Base-by-base conservation (phyloP, 1,140 invertebrate genomes). In the Prorops nasuta region DNA sequence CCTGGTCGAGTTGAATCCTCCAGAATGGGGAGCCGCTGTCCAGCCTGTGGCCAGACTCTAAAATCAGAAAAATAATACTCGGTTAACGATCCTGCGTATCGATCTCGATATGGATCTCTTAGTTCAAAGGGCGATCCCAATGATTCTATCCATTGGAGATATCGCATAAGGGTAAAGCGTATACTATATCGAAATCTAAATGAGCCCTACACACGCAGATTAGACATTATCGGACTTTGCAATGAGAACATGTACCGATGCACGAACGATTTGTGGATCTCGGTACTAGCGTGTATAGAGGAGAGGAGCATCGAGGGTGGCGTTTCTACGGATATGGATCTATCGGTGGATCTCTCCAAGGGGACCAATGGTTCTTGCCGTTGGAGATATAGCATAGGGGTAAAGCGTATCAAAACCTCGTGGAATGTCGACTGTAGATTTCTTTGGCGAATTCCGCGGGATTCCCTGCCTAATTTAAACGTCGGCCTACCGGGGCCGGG, bases 1-100 rank as follows among this genome's bases (percentile, higher is more conserved):
- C 91, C 78, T 89, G 85, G 81, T 94, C 91, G 72, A 94, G 83
- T 74, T 90, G 89, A 65, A 94, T 87, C 78, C 88, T 87, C 90
- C 90, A 94, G 81, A 90, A 92, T 60, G 84, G 84, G 78, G 85
- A 87, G 72, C 84, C 85, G 76, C 84, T 85, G 77, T 86, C 86
- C 80, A 85, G 86, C 72, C 78, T 79, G 81, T 88, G 86, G 80
- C 85, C 85, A 79, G 86, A 89, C 81, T 90, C 88, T 90, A 80
- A 0, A 84, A 83, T 42, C 41, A 59, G 49, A 58, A 52, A 59
- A 44, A 51, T 38, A 43, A 55, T 14, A n/a, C 48, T 35, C 12
- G 24, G 16, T 4, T 6, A 36, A 18, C n/a, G n/a, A n/a, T n/a
- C n/a, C 10, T 38, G 20, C 9, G 17, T 17, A 17, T 38, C 7